Evolutionary conservation across 2,797 vertebrate species (phyloP), one percentile per base, ranked within the genome.

Genomic region (Philypnodon macrostomus): DNA sequence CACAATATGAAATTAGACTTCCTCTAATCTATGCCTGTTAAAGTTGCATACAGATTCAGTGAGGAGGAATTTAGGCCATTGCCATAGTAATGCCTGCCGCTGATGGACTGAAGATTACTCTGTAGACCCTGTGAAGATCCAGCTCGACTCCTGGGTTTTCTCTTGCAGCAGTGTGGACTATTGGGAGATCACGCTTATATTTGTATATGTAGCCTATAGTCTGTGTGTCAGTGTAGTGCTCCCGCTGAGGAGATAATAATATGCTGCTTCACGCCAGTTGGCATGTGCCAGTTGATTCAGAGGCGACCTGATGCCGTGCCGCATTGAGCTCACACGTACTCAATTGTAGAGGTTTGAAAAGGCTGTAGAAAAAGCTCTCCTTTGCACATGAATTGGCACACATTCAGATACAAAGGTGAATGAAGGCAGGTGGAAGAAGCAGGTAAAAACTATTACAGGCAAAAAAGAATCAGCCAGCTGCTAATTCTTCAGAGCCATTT

Each of bases 21-120:
- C 13, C 26, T 26, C 8, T 18, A 9, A 14, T 49, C 10, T 13
- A 10, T 13, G 10, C 32, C 14, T 27, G 10, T 18, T 30, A 38
- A 13, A 29, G 16, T 16, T 19, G 4, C n/a, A 33, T 3, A 14
- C 32, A 44, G 51, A n/a, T n/a, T n/a, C n/a, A 44, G 35, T 26
- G 40, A 53, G 47, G 41, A 61, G 33, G 44, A 73, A 83, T 70
- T 65, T 39, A 77, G 84, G 79, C 59, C 68, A 77, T 80, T 5
- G 69, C 67, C 70, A 77, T 81, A 71, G 75, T 38, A 76, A 81
- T 66, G 57, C 23, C 53, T 58, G 47, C 48, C 11, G 48, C 51
- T 52, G 56, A 48, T 45, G 31, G 67, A 58, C 63, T 58, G 70
- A 65, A 41, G 53, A 64, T 30, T 60, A 36, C 18, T 63, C 16